Conservation (phyloP, 2,797 vertebrate species). For the Atherinosoma microstoma region DNA sequence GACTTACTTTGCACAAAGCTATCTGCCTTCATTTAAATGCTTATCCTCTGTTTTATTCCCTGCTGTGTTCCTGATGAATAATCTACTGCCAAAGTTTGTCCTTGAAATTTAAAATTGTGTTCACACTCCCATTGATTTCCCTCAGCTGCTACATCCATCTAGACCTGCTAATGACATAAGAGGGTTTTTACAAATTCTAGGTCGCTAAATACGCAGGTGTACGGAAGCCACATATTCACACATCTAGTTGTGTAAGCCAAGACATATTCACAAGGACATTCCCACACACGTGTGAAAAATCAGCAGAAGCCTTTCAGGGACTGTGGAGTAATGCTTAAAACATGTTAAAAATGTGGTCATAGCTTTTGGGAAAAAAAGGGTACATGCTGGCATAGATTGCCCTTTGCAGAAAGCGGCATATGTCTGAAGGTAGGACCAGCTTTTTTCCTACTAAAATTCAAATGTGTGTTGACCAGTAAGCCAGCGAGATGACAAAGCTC, state of each 20-base stretch:
- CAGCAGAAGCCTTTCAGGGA: conserved; percentile 11
- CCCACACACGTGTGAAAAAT: conserved; percentile 66
- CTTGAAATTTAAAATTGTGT: conserved; percentile 14
- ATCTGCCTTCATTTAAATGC: not conserved
- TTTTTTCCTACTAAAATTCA: conserved; percentile 12
- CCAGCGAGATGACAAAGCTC: conserved; percentile 5
- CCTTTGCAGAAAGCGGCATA: not conserved
- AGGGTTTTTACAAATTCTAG: conserved; percentile 39
- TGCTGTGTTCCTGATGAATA: conserved; percentile 4
- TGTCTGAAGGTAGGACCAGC: not conserved
- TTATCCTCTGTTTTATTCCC: not conserved
- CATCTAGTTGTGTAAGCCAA: conserved; percentile 36
- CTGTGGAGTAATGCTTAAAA: conserved; percentile 24
- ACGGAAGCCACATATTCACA: conserved; percentile 57
- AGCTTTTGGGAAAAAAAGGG: not conserved
- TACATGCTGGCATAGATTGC: not conserved
- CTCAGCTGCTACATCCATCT: conserved; percentile 7
- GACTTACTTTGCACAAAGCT: not conserved
- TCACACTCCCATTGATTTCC: conserved; percentile 10
- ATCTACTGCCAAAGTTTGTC: conserved; percentile 10
- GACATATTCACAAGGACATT: conserved; percentile 67
- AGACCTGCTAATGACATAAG: conserved; percentile 31
- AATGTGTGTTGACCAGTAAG: conserved; percentile 14
- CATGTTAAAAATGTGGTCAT: conserved; percentile 34
- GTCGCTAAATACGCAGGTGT: conserved; percentile 50